A percentile compares a stretch with the other conserved stretches of the same genome.
Evolutionary conservation across 2,888 invertebrate genomes (phyloP).

Genomic region (Myopa tessellatipennis): DNA sequence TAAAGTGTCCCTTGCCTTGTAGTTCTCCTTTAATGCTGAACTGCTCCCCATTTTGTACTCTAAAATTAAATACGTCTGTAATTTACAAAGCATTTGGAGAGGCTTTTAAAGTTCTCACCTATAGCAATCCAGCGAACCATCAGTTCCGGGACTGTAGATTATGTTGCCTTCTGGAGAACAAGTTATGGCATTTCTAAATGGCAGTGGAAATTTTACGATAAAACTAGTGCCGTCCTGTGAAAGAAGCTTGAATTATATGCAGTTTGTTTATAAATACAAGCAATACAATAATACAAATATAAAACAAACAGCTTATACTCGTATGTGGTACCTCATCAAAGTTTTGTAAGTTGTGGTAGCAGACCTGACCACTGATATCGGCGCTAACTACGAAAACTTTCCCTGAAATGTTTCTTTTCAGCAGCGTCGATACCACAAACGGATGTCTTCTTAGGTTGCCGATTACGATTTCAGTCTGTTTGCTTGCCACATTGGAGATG

Average conservation of each 20-base stretch:
- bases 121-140: constrained; percentile 63
- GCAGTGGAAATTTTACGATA: constrained; percentile 63
- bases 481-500: constrained; percentile 47
- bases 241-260: not conserved
- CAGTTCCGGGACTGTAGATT: constrained; percentile 61
- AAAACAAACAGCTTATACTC: no score
- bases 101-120: constrained; percentile 48
- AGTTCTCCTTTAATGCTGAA: constrained; percentile 58
- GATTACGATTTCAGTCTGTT: constrained; percentile 54
- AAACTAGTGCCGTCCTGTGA: constrained; percentile 57
- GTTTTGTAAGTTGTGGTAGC: constrained; percentile 60
- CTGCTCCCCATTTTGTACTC: constrained; percentile 57
- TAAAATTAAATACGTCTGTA: constrained; percentile 37
- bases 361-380: constrained; percentile 66
- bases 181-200: constrained; percentile 64
- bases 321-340: constrained; percentile 49
- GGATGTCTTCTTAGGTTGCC: constrained; percentile 58
- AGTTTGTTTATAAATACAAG: no score
- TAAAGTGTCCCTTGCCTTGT: constrained; percentile 62
- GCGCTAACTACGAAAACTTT: constrained; percentile 61
- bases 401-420: constrained; percentile 54
- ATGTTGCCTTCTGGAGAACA: constrained; percentile 59
- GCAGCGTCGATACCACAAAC: constrained; percentile 60
- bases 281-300: no score
- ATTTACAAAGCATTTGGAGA: not conserved